A percentile compares a stretch with the other conserved stretches of the same genome.
Evolutionary conservation across 2,888 invertebrate genomes (phyloP).

Genomic region (Argyresthia albistria): DNA sequence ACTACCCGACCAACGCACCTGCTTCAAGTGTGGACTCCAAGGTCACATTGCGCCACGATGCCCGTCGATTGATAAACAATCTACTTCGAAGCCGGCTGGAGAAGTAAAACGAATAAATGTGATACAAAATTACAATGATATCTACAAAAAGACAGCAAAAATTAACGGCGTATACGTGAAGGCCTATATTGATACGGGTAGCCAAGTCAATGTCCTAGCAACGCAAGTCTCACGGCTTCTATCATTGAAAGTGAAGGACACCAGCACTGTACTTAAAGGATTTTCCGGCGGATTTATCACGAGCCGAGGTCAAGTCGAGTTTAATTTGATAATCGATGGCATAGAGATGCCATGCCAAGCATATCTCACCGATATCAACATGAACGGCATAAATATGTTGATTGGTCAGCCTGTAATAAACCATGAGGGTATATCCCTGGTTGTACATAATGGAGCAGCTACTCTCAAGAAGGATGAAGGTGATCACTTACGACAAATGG

Average conservation of each 20-base stretch:
- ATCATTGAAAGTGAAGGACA: constrained; percentile 4
- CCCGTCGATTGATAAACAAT: not conserved
- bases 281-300: constrained; percentile 1
- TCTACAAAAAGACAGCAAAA: constrained; percentile 9
- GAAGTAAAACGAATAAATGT: constrained; percentile 11
- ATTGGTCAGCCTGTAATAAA: constrained; percentile 4
- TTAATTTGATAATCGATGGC: constrained; percentile 5
- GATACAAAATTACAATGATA: constrained; percentile 12
- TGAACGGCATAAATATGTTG: not conserved
- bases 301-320: constrained; percentile 4
- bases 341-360: not conserved
- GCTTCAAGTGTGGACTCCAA: constrained; percentile 13
- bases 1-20: constrained; percentile 11
- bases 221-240: not conserved
- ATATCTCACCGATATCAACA: not conserved
- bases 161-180: constrained; percentile 4
- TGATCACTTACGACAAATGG: no score
- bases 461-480: not conserved
- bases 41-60: constrained; percentile 15
- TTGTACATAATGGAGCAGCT: not conserved
- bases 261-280: not conserved
- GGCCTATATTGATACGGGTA: constrained; percentile 13
- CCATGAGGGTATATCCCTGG: not conserved
- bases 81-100: not conserved
- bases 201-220: constrained; percentile 11